phyloP scores from a whole-genome alignment of 1,140 invertebrate genomes.

The Drosophila truncata region DNA sequence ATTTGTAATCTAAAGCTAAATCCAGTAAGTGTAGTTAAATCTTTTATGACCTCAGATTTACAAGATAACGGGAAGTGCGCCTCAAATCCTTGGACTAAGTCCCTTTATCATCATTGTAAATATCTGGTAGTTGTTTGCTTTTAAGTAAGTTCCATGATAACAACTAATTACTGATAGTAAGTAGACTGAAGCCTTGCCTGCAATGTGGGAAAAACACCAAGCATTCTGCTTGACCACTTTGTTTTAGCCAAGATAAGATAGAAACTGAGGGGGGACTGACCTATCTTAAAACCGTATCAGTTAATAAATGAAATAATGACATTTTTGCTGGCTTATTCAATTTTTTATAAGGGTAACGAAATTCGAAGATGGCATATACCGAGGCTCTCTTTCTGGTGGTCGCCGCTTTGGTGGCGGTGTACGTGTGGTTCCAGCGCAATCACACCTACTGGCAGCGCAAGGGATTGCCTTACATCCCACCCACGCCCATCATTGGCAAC shows the following conservation, averaged over 20 bases:
- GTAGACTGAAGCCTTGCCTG: no score
- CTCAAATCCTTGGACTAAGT: not conserved
- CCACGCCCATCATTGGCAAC: slow-evolving; percentile 72
- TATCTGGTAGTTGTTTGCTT: not conserved
- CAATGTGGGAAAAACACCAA: not conserved
- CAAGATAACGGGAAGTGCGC: not conserved
- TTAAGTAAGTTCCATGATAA: not conserved
- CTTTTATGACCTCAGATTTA: not conserved
- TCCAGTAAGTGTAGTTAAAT: not conserved
- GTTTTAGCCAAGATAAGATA: not conserved
- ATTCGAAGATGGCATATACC: slow-evolving; percentile 52
- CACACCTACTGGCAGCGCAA: slow-evolving; percentile 79
- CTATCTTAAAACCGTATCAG: slow-evolving; percentile 2
- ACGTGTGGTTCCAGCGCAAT: slow-evolving; percentile 66
- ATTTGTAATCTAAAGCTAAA: no score
- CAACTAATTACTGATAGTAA: not conserved
- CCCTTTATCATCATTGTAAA: not conserved
- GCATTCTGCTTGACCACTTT: not conserved
- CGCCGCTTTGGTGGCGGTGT: slow-evolving; percentile 51
- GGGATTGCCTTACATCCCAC: slow-evolving; percentile 66
- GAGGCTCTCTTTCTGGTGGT: slow-evolving; percentile 56
- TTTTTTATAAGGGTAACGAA: not conserved
- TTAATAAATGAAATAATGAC: not conserved
- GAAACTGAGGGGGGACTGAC: not conserved
- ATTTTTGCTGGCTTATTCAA: no score